These are phyloP conservation scores for Protobothrops mucrosquamatus DNA, from an alignment of 2,113 vertebrate species.

Conservation along the genomic window DNA sequence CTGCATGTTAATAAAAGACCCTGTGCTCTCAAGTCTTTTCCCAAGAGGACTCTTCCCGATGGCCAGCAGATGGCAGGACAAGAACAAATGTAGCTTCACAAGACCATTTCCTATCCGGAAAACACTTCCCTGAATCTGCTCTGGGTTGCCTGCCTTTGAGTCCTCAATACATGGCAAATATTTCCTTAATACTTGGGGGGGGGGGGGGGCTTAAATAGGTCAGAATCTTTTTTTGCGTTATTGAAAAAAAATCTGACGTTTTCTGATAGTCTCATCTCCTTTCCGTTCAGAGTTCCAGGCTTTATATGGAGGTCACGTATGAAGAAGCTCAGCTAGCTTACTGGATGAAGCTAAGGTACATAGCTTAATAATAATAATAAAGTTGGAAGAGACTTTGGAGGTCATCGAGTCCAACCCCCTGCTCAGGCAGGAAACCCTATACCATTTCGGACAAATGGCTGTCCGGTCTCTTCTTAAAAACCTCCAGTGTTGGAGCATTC, in stretches of 20 bases:
- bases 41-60: neutral
- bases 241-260: neutral
- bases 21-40: neutral
- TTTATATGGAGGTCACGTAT: no score
- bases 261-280: neutral
- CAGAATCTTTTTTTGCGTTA: neutral
- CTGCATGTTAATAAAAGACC: neutral
- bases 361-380: no score
- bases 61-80: conserved; percentile 4
- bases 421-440: no score
- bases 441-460: no score
- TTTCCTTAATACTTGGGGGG: neutral
- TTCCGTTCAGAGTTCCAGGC: no score
- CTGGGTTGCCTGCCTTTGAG: neutral
- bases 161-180: neutral
- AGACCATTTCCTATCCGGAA: no score
- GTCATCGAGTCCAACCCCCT: no score
- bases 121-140: neutral
- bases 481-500: no score
- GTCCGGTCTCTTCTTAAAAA: no score
- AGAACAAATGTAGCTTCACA: neutral
- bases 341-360: neutral
- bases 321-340: neutral
- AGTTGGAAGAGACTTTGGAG: no score
- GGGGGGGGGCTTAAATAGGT: neutral